These are phyloP conservation scores for Caenorhabditis inopinata DNA, from an alignment of 1,140 invertebrate species.

Conservation along the genomic window DNA sequence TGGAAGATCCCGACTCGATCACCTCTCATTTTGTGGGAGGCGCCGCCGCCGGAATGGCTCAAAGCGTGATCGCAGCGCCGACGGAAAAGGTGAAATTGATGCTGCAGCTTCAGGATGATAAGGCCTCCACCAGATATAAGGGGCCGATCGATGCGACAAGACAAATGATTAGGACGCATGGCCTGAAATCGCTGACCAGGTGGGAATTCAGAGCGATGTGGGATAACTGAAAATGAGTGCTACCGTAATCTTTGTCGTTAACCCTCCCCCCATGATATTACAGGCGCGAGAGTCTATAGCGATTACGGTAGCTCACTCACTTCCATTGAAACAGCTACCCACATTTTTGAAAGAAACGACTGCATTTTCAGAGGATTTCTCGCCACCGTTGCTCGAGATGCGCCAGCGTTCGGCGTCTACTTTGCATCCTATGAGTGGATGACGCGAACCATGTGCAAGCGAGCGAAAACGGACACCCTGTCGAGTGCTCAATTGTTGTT, in stretches of 20 bases:
- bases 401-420: slow-evolving; percentile 74
- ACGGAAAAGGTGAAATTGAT: slow-evolving; percentile 84
- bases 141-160: slow-evolving; percentile 73
- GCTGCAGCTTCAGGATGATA: slow-evolving; percentile 72
- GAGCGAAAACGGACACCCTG: slow-evolving; percentile 54
- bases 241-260: too few relatives aligned
- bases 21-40: slow-evolving; percentile 75
- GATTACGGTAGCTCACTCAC: too few relatives aligned
- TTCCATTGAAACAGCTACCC: too few relatives aligned
- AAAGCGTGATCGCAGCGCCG: slow-evolving; percentile 79
- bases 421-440: slow-evolving; percentile 78
- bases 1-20: slow-evolving; percentile 68
- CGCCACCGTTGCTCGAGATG: slow-evolving; percentile 77
- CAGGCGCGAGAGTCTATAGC: too few relatives aligned
- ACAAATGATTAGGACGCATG: slow-evolving; percentile 70
- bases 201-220: too few relatives aligned
- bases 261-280: too few relatives aligned
- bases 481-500: slow-evolving; percentile 54
- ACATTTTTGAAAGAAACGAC: too few relatives aligned
- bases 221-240: too few relatives aligned
- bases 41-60: slow-evolving; percentile 73
- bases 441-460: slow-evolving; percentile 59
- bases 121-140: slow-evolving; percentile 62
- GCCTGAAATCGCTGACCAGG: slow-evolving; percentile 70
- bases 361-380: slow-evolving; percentile 77